Base-by-base conservation (phyloP, 1,140 invertebrate genomes). In the Planococcus citri region DNA sequence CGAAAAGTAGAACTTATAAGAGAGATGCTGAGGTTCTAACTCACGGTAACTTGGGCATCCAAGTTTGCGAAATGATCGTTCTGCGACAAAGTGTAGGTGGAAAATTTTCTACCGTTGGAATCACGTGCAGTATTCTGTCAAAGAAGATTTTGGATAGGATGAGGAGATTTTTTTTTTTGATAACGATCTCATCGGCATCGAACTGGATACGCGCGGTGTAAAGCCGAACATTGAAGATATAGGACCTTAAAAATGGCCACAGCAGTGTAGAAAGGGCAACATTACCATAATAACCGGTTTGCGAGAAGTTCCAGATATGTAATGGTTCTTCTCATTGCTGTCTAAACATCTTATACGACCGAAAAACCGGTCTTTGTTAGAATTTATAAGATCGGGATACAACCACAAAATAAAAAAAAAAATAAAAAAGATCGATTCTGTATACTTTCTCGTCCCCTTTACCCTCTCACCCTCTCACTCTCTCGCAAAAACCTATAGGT, bases 261-360 rank as follows among this genome's bases (percentile, higher is more conserved):
- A 51, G 12, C 4, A 51, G 17, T 17, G 41, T 51, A 51, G 33
- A 37, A 37, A 37, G 41, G 41, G 41, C 41, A 51, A 20, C 41
- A 51, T 51, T 51, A 51, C 41, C 41, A 51, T 51, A 51, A 51
- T 51, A 51, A 51, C 41, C 41, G 41, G 41, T 51, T 51, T 51
- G 12, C 41, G 10, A 51, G 10, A 51, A 51, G 41, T 51, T 51
- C 41, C 41, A 51, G 12, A 51, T 51, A 51, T 51, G n/a, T 51
- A 51, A 51, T 51, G 41, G 41, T 17, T 20, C 41, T 51, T 51
- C n/a, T n/a, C 41, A 51, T 51, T n/a, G 41, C 41, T 51, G 41
- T 51, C 41, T 51, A 51, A 51, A 51, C 41, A 51, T 51, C 41
- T 51, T 17, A n/a, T n/a, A 51, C 41, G 41, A 51, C 41, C 41